Percentiles rank a stretch among this genome's conserved stretches.
These are phyloP conservation scores for Pararge aegeria DNA, from an alignment of 1,140 invertebrate genomes.

Conservation along the genomic window DNA sequence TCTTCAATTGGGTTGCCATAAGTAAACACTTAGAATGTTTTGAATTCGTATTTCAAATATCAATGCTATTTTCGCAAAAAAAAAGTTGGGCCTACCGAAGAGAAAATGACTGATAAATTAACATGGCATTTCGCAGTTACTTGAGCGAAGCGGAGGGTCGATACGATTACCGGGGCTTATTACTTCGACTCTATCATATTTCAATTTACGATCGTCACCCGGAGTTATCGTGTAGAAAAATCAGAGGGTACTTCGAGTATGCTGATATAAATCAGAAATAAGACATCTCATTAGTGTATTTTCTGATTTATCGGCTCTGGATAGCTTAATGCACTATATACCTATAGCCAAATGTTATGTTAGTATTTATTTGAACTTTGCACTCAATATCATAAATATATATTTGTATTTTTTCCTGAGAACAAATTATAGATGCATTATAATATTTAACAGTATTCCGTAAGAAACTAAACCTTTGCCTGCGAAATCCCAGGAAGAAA, in stretches of 20 bases:
- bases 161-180: constrained; percentile 67
- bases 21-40: too few relatives aligned
- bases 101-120: constrained; percentile 30
- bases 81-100: neutral
- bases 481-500: too few relatives aligned
- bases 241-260: constrained; percentile 52
- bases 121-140: constrained; percentile 37
- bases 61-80: too few relatives aligned
- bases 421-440: too few relatives aligned
- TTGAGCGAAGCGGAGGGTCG: constrained; percentile 52
- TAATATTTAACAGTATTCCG: too few relatives aligned
- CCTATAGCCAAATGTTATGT: too few relatives aligned
- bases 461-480: too few relatives aligned
- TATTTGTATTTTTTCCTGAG: too few relatives aligned
- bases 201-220: constrained; percentile 78
- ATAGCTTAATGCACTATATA: constrained; percentile 9
- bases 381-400: too few relatives aligned
- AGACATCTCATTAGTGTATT: constrained; percentile 69
- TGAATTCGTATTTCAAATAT: too few relatives aligned
- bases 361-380: too few relatives aligned
- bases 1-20: too few relatives aligned
- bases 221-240: constrained; percentile 74
- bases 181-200: constrained; percentile 76
- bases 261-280: constrained; percentile 70
- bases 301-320: constrained; percentile 40